These are phyloP conservation scores for Aphidius gifuensis DNA, from an alignment of 1,140 invertebrate species.

Conservation along the genomic window DNA sequence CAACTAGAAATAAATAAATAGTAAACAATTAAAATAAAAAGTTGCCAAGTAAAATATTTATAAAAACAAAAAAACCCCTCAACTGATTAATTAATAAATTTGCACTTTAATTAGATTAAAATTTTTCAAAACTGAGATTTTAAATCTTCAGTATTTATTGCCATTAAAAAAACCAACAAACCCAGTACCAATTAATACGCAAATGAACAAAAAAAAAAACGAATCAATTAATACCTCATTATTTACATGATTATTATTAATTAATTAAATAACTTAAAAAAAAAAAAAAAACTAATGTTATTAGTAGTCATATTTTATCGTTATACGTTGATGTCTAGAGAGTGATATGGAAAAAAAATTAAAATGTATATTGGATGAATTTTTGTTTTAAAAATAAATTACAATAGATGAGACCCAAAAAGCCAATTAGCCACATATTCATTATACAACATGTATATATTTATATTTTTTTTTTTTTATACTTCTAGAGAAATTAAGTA, in stretches of 20 bases:
- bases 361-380: conserved; percentile 17
- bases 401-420: neutral
- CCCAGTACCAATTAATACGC: neutral
- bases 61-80: too few relatives aligned
- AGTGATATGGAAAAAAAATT: too few relatives aligned
- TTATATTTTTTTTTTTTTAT: too few relatives aligned
- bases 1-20: neutral
- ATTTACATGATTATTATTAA: conserved; percentile 1
- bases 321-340: conserved; percentile 20
- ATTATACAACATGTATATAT: too few relatives aligned
- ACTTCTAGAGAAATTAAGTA: neutral
- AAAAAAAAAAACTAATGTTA: conserved; percentile 6
- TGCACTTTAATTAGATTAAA: too few relatives aligned
- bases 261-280: conserved; percentile 4
- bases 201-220: conserved; percentile 6
- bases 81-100: too few relatives aligned
- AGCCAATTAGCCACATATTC: too few relatives aligned
- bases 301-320: conserved; percentile 14
- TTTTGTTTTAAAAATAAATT: conserved; percentile 17
- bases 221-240: conserved; percentile 10
- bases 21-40: too few relatives aligned
- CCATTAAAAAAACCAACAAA: too few relatives aligned
- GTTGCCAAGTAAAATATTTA: too few relatives aligned
- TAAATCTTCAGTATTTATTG: too few relatives aligned
- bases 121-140: too few relatives aligned